A percentile compares a stretch with the other conserved stretches of the same genome.
Conservation (phyloP, 2,113 vertebrate genomes). For the Apus apus region DNA sequence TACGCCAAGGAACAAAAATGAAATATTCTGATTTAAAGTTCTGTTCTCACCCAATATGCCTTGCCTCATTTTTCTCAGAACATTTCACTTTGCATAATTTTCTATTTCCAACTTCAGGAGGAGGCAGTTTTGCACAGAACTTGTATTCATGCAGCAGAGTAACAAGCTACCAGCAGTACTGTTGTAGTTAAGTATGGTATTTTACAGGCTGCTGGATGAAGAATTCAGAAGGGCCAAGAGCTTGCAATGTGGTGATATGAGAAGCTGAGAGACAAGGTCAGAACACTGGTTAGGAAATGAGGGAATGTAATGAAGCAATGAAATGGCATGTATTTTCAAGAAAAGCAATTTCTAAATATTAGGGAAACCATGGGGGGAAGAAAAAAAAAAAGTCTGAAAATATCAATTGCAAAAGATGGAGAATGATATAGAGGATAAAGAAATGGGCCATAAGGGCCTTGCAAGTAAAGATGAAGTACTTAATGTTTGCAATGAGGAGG, state of each 20-base stretch:
- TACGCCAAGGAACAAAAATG: background rate
- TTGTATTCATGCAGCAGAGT: background rate
- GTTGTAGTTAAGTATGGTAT: too few species aligned
- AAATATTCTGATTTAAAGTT: background rate
- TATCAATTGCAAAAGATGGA: background rate
- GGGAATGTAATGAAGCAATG: background rate
- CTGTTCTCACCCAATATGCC: background rate
- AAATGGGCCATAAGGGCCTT: background rate
- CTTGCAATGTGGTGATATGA: background rate
- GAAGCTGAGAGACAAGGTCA: background rate
- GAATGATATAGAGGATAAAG: background rate
- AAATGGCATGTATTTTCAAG: background rate
- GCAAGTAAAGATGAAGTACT: background rate
- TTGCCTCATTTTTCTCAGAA: background rate
- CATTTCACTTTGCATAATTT: background rate
- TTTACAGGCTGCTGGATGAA: background rate
- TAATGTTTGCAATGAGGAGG: background rate
- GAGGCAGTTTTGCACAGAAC: background rate
- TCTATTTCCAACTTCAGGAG: background rate
- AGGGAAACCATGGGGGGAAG: background rate
- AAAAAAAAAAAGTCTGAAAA: background rate
- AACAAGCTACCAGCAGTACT: background rate
- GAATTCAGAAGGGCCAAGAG: background rate
- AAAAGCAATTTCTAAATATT: background rate
- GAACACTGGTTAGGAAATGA: background rate